Evolutionary conservation across 2,113 vertebrate species (phyloP), one percentile per base, ranked within the genome.

Genomic region (Festucalex cinctus): DNA sequence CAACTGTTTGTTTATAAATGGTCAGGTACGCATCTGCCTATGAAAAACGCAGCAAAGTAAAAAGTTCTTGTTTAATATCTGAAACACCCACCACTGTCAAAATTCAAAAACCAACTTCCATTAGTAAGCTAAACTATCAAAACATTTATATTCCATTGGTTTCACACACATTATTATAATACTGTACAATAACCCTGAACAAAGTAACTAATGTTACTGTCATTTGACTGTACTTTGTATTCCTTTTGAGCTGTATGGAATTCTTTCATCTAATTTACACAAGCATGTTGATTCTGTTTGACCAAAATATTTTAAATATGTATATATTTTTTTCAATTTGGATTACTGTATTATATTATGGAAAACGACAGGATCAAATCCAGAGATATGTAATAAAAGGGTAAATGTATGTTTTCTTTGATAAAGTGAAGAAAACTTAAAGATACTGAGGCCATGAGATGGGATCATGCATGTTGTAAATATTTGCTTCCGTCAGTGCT

Each of bases 381-480:
- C 16, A 41, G 3, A 5, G 3, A 19, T 46, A 17, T 46, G 1
- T 46, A 46, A 6, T 17, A 46, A 46, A 14, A 16, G 17, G 16
- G 16, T 17, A 17, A 46, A 46, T 46, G 16, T 6, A 19, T 46
- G 17, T 46, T 46, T 46, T 5, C 16, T 6, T 5, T 46, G 43
- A 46, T 17, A 5, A 19, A 46, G 54, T 57, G 16, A 13, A 32
- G 16, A 57, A 8, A 14, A 19, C 20, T 14, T 14, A 58, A 17
- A n/a, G 16, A 53, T 51, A 63, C 48, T 28, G 12, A 28, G 24
- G 28, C 24, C 19, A 41, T 3, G 32, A 26, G 12, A 36, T 9
- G 9, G 19, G 48, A 13, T 46, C 22, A 1, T 37, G 59, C 1
- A 17, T 83, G 65, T 83, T 84, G 67, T 83, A 76, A 68, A 81